A percentile compares a stretch with the other conserved stretches of the same genome.
Conservation (phyloP, 2,113 vertebrate species). For the Callipepla squamata region DNA sequence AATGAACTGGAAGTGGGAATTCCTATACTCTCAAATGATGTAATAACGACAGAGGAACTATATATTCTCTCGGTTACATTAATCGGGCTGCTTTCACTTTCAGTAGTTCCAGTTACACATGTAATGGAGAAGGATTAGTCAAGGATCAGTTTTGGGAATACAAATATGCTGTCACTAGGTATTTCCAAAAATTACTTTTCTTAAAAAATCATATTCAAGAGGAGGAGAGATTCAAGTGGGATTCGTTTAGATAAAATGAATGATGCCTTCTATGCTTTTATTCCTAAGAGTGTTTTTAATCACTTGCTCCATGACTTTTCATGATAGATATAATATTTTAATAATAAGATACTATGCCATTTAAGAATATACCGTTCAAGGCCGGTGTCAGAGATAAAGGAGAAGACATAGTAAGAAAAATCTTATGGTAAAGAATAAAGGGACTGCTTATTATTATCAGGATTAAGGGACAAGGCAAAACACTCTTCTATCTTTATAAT, state of each 20-base stretch:
- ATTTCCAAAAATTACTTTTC: background rate
- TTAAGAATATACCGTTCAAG: background rate
- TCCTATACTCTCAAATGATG: background rate
- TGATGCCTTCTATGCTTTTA: background rate
- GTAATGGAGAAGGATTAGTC: background rate
- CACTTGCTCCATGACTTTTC: background rate
- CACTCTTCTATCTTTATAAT: slow-evolving; percentile 11
- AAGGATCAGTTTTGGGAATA: background rate
- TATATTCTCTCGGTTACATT: background rate
- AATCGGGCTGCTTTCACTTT: background rate
- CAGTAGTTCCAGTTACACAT: background rate
- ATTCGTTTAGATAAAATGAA: background rate
- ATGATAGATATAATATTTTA: background rate
- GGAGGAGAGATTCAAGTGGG: background rate
- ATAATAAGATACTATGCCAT: background rate
- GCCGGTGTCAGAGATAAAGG: background rate
- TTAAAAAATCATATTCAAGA: background rate
- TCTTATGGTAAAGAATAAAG: background rate
- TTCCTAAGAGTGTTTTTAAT: background rate
- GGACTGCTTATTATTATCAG: background rate
- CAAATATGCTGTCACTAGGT: background rate
- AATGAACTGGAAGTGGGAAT: background rate
- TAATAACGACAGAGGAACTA: background rate
- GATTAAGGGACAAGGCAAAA: background rate
- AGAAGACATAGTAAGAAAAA: background rate